Evolutionary conservation across 2,113 vertebrate species (phyloP), one percentile per base, ranked within the genome.

Genomic region (Scomber colias): DNA sequence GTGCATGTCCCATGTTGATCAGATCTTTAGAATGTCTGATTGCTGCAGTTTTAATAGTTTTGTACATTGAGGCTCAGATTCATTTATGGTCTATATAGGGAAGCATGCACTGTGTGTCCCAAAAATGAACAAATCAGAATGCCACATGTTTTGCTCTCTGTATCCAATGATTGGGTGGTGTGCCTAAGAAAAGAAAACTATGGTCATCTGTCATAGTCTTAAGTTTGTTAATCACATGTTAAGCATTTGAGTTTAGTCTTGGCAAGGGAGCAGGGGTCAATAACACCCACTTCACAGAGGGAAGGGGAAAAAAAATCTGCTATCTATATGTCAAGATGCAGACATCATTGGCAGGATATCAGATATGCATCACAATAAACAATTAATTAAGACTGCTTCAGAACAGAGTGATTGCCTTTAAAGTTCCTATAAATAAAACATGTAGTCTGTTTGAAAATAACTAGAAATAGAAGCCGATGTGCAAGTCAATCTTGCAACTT

Each of bases 1-100:
- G 75, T 73, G 75, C 83, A 50, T 71, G 83, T 71, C 70, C 51
- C 60, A 67, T 8, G 71, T 75, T 76, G 87, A 90, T 89, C 84
- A 50, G 12, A 77, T 87, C 75, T 69, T 83, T 73, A 63, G 66
- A 78, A 84, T 62, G 89, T 59, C 67, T 70, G 77, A 65, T 61
- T 35, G 78, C 35, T 40, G 79, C 80, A 27, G 57, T 73, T 81
- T 46, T 54, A 51, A 71, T 61, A 21, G 30, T 71, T 81, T 68
- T 48, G 56, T 21, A 69, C 57, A 64, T 21, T 5, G 50, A 60
- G 16, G 62, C 56, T 69, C 51, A 14, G 62, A 85, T 86, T 77
- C 62, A 75, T 77, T 75, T 65, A 59, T 17, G 56, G 75, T 48
- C 31, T 50, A 24, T 49, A 40, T 40, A 5, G 65, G 27, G 35